Evolutionary conservation across 2,113 vertebrate genomes (phyloP).

Genomic region (Ia io): DNA sequence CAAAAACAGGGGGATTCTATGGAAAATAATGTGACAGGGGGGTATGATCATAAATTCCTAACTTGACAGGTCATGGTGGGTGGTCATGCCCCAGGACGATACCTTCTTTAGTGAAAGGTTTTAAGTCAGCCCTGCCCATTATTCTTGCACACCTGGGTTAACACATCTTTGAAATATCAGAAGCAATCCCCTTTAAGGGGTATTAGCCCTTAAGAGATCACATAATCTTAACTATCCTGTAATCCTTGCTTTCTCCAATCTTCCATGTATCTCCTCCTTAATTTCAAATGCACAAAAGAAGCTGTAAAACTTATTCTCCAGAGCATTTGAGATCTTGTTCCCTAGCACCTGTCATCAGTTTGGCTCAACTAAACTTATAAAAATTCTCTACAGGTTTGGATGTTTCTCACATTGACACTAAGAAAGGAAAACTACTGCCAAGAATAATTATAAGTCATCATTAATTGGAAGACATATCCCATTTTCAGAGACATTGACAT

Average conservation of each 20-base stretch:
- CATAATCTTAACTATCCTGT: background rate
- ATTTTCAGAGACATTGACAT: background rate
- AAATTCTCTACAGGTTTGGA: background rate
- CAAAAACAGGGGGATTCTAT: background rate
- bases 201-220: background rate
- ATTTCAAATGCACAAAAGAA: background rate
- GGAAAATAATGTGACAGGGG: background rate
- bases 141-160: background rate
- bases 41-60: background rate
- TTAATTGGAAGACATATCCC: background rate
- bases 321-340: background rate
- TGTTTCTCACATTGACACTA: background rate
- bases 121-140: background rate
- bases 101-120: background rate
- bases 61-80: background rate
- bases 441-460: background rate
- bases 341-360: background rate
- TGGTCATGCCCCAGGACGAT: background rate
- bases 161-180: background rate
- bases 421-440: background rate
- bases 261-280: background rate
- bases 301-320: background rate
- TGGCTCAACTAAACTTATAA: background rate
- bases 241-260: background rate
- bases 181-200: background rate